Base-by-base conservation (phyloP, 2,797 vertebrate genomes). In the Sebastes alutus region DNA sequence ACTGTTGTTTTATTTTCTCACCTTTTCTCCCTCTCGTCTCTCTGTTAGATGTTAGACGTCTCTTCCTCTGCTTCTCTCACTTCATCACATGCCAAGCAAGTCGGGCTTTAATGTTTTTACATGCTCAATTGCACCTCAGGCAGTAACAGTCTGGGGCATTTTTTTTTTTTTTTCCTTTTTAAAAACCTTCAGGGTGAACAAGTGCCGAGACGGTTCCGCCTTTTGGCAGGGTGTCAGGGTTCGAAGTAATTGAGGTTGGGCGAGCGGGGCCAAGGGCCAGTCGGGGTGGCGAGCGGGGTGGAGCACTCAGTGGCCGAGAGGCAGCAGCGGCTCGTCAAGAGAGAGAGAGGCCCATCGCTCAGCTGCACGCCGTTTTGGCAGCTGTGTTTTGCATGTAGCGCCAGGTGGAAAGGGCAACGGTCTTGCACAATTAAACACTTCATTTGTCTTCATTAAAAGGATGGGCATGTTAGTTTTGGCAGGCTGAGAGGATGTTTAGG, bases 401-500 rank as follows among this genome's bases (percentile, higher is more conserved):
- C 87, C 84, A 90, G 88, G 88, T 89, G 90, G 77, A 93, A 90
- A 92, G 90, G 88, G 80, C 88, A 89, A 76, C 35, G 2, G 78
- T 87, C 79, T 75, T 74, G 77, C 79, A 83, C 89, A 91, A 89
- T 95, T 92, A 90, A 92, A 81, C 88, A 87, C 87, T 85, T 89
- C 75, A 91, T 94, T 94, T 88, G 86, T 90, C 88, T 91, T 91
- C 90, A 90, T 92, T 92, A 91, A 81, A 88, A 81, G 82, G 74
- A 90, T 83, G 82, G 80, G 82, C 73, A 80, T 90, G 88, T 88
- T 89, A 68, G 80, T 75, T 85, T 88, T 90, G 88, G 88, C 88
- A 75, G 65, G 13, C 30, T 20, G 59, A 55, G 62, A 82, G 80
- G 83, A 83, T 89, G 86, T 88, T 86, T 88, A 66, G 70, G 12